These are phyloP conservation scores for Apodemia zela DNA, from an alignment of 2,888 invertebrate species.

Conservation along the genomic window DNA sequence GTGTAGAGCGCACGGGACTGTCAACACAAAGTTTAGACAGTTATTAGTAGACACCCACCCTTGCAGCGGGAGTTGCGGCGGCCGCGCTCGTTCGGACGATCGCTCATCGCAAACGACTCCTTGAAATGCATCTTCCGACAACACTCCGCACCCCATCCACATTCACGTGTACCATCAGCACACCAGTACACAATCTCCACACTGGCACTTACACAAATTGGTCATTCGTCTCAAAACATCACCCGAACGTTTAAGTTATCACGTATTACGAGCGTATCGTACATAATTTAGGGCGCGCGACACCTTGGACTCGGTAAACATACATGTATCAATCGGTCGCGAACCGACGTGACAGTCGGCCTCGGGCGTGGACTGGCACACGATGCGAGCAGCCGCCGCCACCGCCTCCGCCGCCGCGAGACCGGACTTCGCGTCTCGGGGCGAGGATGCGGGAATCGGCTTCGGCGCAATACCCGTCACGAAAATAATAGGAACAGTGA, in stretches of 20 bases:
- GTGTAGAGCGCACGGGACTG: conserved; percentile 48
- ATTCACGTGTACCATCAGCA: conserved; percentile 75
- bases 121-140: conserved; percentile 79
- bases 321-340: conserved; percentile 61
- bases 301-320: conserved; percentile 42
- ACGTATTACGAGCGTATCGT: conserved; percentile 3
- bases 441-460: conserved; percentile 80
- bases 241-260: conserved; percentile 31
- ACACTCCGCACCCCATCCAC: conserved; percentile 71
- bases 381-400: conserved; percentile 72
- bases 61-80: conserved; percentile 78
- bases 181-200: conserved; percentile 65
- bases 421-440: conserved; percentile 79
- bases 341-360: conserved; percentile 72
- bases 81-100: conserved; percentile 77
- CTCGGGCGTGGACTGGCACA: conserved; percentile 72
- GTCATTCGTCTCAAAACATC: conserved; percentile 52
- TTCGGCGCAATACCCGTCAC: conserved; percentile 81
- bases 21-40: conserved; percentile 32
- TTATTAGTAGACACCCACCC: conserved; percentile 59
- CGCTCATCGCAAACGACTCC: conserved; percentile 79
- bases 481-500: conserved; percentile 80
- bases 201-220: conserved; percentile 52
- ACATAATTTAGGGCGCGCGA: conserved; percentile 41
- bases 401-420: conserved; percentile 74